These are phyloP conservation scores for Poeciliopsis paucimaculata DNA, from an alignment of 2,797 vertebrate species.

Conservation along the genomic window DNA sequence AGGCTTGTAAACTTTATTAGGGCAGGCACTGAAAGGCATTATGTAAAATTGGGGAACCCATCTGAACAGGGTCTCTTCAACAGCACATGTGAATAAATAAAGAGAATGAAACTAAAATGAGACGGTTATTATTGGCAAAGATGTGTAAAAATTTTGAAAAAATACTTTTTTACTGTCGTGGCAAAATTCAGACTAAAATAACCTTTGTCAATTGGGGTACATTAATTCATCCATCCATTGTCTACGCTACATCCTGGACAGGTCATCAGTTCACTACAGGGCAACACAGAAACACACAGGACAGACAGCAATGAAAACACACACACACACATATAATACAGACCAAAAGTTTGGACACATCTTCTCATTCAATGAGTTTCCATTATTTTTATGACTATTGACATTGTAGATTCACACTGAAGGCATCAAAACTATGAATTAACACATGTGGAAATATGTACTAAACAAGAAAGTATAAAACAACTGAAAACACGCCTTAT, in stretches of 20 bases:
- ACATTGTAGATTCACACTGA: no score
- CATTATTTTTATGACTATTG: no score
- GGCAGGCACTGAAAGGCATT: neutral
- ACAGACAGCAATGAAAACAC: neutral
- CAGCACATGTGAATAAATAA: conserved; percentile 18
- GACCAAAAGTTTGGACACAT: no score
- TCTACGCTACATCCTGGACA: neutral
- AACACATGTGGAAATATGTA: no score
- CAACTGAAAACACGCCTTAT: no score
- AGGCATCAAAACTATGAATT: no score
- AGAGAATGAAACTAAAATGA: conserved; percentile 21
- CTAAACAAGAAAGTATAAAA: no score
- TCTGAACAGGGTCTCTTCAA: neutral
- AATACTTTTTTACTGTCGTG: neutral
- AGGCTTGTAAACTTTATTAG: neutral
- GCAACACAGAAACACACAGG: neutral
- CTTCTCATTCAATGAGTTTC: no score
- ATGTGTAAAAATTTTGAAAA: neutral
- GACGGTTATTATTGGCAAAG: neutral
- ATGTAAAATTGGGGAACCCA: neutral
- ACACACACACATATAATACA: neutral
- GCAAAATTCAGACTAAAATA: neutral
- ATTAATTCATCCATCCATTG: neutral
- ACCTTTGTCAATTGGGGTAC: neutral
- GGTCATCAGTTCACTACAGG: neutral